Conservation (phyloP, 2,113 vertebrate genomes). For the Salminus brasiliensis region DNA sequence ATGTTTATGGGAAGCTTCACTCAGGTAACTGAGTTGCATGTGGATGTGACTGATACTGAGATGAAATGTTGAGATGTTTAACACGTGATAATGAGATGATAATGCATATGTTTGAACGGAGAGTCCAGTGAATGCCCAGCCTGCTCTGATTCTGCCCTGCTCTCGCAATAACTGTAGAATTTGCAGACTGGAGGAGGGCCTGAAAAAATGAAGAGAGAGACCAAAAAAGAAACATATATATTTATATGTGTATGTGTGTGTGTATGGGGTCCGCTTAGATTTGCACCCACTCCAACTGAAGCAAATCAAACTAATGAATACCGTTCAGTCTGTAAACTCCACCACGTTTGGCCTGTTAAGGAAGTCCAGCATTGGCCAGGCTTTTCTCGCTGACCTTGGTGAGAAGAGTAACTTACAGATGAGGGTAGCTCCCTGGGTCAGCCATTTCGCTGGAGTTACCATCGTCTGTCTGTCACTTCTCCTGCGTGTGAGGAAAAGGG, state of each 20-base stretch:
- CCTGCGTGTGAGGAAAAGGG: slow-evolving; percentile 37
- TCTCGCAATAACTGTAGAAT: slow-evolving; percentile 58
- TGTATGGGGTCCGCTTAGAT: neutral
- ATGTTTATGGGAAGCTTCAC: slow-evolving; percentile 30
- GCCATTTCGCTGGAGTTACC: slow-evolving; percentile 63
- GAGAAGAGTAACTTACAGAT: slow-evolving; percentile 69
- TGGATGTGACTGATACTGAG: slow-evolving; percentile 29
- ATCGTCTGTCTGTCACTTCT: slow-evolving; percentile 70
- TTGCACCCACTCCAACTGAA: neutral
- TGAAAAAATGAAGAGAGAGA: neutral
- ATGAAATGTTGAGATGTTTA: slow-evolving; percentile 37
- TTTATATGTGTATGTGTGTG: neutral
- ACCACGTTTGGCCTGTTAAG: slow-evolving; percentile 12
- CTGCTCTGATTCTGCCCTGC: slow-evolving; percentile 53
- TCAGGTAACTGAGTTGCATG: slow-evolving; percentile 46
- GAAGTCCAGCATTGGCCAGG: slow-evolving; percentile 35
- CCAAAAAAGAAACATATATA: neutral
- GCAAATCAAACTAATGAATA: too few relatives aligned
- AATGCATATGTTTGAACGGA: neutral
- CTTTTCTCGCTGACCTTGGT: slow-evolving; percentile 41
- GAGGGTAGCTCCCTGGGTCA: slow-evolving; percentile 55
- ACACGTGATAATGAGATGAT: slow-evolving; percentile 7
- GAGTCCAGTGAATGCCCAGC: slow-evolving; percentile 65
- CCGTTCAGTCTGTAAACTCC: slow-evolving; percentile 63
- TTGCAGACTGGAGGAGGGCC: slow-evolving; percentile 57